phyloP scores from a whole-genome alignment of 2,113 vertebrate genomes.

The Alligator mississippiensis region DNA sequence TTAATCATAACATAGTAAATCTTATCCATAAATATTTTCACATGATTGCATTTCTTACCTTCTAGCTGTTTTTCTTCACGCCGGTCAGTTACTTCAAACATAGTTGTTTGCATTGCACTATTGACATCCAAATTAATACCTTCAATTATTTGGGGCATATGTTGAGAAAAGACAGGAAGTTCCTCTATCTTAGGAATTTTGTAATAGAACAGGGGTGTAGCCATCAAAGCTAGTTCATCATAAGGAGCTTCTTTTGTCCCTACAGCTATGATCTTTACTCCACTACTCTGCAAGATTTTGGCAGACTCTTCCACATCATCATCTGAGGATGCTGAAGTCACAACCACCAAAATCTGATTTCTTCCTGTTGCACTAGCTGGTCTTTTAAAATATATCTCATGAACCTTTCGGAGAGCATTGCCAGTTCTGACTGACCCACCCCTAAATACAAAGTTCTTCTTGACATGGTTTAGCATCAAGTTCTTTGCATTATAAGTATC shows the following conservation, averaged over 20 bases:
- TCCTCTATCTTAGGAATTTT: slow-evolving; percentile 23
- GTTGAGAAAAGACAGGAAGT: slow-evolving; percentile 55
- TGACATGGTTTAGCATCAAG: slow-evolving; percentile 69
- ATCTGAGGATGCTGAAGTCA: slow-evolving; percentile 63
- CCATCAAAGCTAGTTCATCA: slow-evolving; percentile 61
- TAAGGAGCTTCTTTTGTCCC: slow-evolving; percentile 49
- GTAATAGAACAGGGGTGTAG: slow-evolving; percentile 48
- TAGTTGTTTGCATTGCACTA: neutral
- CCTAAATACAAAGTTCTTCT: slow-evolving; percentile 48
- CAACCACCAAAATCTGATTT: slow-evolving; percentile 67
- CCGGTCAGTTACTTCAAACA: neutral
- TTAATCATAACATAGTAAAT: too few species aligned
- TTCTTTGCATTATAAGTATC: slow-evolving; percentile 48
- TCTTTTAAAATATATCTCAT: slow-evolving; percentile 53
- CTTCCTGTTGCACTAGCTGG: slow-evolving; percentile 36
- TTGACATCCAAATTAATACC: neutral
- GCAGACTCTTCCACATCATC: slow-evolving; percentile 64
- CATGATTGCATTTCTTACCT: neutral
- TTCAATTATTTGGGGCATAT: slow-evolving; percentile 62
- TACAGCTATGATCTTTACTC: slow-evolving; percentile 67
- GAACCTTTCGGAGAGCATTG: slow-evolving; percentile 51
- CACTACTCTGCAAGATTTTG: slow-evolving; percentile 27
- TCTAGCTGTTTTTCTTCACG: neutral
- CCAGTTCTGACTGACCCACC: slow-evolving; percentile 57
- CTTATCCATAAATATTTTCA: neutral